Base-by-base conservation (phyloP, 2,888 invertebrate species). In the Erynnis tages region DNA sequence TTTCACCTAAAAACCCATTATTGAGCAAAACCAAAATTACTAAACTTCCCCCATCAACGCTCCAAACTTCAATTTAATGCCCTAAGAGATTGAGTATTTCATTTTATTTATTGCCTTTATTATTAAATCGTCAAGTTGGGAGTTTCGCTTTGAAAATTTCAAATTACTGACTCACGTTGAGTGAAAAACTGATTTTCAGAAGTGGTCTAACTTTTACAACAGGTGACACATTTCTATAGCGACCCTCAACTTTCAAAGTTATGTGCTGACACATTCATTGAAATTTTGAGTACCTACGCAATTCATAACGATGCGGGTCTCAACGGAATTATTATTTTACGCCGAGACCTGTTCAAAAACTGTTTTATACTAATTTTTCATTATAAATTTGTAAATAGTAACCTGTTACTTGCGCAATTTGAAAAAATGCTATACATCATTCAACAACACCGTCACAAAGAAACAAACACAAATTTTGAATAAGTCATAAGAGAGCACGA, bases 1-100 rank as follows among this genome's bases (percentile, higher is more conserved):
- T 79, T 77, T 77, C 71, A 71, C 70, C 69, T 69, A 71, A 76
- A 77, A 72, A 67, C 70, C 70, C 71, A 69, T 76, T 78, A 74
- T 71, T 75, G 67, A 60, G 60, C 62, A 69, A 71, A 67, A 69
- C 69, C 67, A 54, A 73, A 77, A 77, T 78, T 76, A 69, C 71
- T 57, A 75, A 81, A 80, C 63, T 81, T 73, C 60, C 58, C 55
- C 69, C 72, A 71, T 78, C 71, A 69, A 69, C 69, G 63, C 54
- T 55, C 50, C 57, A 59, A 71, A 66, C 66, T 67, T 63, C 60
- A 64, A 56, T 63, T 71, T 62, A 59, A 64, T 59, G 57, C 60
- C 62, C 63, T 62, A 65, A 65, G 66, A 64, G 63, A 40, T 46
- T 53, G 40, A 68, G 37, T 64, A 66, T 69, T 67, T 65, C 64